Conservation (phyloP, 2,797 vertebrate genomes). For the Steatocranus sp. region DNA sequence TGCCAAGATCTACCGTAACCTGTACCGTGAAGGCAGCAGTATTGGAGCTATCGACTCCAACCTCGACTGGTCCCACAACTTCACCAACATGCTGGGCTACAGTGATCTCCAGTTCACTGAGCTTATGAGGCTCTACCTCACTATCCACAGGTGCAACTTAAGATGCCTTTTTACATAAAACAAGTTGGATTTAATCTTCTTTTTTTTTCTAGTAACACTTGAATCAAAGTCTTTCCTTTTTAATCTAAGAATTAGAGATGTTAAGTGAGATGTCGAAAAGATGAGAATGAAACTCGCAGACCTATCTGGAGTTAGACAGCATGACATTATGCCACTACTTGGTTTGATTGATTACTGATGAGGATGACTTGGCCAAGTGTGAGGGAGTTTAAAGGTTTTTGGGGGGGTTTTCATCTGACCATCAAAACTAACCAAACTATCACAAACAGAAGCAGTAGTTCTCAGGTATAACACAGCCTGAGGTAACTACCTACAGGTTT, state of each 20-base stretch:
- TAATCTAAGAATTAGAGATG: neutral
- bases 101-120: slow-evolving; percentile 89
- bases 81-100: slow-evolving; percentile 98
- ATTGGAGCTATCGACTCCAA: slow-evolving; percentile 96
- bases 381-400: neutral
- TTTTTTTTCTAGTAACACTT: neutral
- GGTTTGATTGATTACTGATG: neutral
- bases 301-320: neutral
- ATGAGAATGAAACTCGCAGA: neutral
- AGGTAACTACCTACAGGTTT: neutral
- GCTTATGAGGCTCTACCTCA: slow-evolving; percentile 97
- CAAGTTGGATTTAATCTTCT: neutral
- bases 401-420: neutral
- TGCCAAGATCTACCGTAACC: slow-evolving; percentile 96
- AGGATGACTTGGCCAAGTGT: neutral
- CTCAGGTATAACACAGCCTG: neutral
- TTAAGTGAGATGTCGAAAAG: neutral
- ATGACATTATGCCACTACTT: neutral
- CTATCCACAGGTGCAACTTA: slow-evolving; percentile 89
- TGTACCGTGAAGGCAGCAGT: slow-evolving; percentile 93
- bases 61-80: slow-evolving; percentile 97
- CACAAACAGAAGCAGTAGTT: neutral
- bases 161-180: neutral
- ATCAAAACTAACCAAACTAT: neutral
- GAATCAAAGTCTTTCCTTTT: neutral